Evolutionary conservation across 64 coral and sea anemone species (phyloP).

Genomic region (Pachyseris speciosa): DNA sequence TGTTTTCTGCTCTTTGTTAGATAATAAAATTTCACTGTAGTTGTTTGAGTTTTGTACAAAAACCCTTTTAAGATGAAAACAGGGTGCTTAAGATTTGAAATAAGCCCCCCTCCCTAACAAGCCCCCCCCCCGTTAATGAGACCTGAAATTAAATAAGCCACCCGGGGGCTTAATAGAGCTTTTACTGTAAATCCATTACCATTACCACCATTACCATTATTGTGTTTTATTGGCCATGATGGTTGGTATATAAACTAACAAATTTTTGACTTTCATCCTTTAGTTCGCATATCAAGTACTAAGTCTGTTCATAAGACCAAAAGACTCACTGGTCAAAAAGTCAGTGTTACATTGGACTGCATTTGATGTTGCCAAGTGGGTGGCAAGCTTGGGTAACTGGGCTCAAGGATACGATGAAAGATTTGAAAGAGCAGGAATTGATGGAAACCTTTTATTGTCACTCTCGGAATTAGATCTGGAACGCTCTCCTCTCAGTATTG

Average conservation of each 20-base stretch:
- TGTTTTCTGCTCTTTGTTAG: no score
- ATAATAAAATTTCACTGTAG: no score
- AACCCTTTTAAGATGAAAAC: no score
- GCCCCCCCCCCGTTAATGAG: no score
- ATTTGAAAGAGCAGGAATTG: conserved; percentile 31
- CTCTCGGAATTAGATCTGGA: conserved; percentile 56
- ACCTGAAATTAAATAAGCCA: no score
- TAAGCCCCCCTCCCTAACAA: no score
- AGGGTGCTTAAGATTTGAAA: no score
- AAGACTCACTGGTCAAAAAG: conserved; percentile 48
- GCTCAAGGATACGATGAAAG: conserved; percentile 29
- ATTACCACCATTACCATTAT: no score
- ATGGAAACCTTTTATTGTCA: conserved; percentile 63
- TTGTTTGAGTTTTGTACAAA: no score
- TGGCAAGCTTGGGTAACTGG: conserved; percentile 43
- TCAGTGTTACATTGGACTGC: conserved; percentile 42
- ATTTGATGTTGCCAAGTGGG: conserved; percentile 46
- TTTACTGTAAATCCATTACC: no score
- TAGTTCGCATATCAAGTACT: conserved; percentile 19
- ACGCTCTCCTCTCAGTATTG: conserved; percentile 7
- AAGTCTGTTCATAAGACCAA: not conserved
- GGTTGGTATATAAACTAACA: not conserved
- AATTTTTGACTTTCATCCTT: not conserved
- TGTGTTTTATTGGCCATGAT: no score
- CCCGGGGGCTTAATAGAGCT: no score